Evolutionary conservation across 2,797 vertebrate genomes (phyloP).

Genomic region (Stomatorhinus walkeri): DNA sequence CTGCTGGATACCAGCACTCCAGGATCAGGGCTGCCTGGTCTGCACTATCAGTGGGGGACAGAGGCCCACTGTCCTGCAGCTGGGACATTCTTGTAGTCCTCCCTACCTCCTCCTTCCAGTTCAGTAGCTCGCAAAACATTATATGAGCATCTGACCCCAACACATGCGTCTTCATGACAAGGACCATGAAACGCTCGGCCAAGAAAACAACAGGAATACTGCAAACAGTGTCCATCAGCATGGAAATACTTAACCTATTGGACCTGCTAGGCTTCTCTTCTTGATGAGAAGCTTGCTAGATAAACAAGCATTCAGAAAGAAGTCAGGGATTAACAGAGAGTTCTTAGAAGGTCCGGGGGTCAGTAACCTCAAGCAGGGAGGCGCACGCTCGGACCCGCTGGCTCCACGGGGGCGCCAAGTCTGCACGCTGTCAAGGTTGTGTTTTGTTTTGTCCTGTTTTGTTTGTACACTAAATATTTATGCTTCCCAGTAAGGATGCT

Average conservation of each 20-base stretch:
- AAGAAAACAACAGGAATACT: not conserved
- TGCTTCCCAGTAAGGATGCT: conserved; percentile 33
- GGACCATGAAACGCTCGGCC: not conserved
- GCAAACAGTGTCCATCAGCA: not conserved
- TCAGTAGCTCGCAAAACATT: conserved; percentile 3
- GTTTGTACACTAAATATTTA: conserved; percentile 41
- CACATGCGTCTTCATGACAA: not conserved
- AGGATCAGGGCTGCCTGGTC: not conserved
- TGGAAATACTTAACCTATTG: conserved; percentile 3
- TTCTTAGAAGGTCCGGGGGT: not conserved
- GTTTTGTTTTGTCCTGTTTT: conserved; percentile 36
- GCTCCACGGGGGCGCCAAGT: not conserved
- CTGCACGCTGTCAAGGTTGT: conserved; percentile 23
- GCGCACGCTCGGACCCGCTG: not conserved
- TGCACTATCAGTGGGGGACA: not conserved
- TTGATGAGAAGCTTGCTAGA: not conserved
- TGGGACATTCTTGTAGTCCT: not conserved
- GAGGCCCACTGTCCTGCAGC: not conserved
- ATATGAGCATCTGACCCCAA: not conserved
- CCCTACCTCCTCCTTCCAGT: not conserved
- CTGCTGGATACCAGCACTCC: not conserved
- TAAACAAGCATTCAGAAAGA: not conserved
- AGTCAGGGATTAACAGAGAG: not conserved
- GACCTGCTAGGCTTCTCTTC: not conserved
- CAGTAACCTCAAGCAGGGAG: conserved; percentile 9